phyloP scores from a whole-genome alignment of 2,797 vertebrate genomes.

The Mustela erminea region DNA sequence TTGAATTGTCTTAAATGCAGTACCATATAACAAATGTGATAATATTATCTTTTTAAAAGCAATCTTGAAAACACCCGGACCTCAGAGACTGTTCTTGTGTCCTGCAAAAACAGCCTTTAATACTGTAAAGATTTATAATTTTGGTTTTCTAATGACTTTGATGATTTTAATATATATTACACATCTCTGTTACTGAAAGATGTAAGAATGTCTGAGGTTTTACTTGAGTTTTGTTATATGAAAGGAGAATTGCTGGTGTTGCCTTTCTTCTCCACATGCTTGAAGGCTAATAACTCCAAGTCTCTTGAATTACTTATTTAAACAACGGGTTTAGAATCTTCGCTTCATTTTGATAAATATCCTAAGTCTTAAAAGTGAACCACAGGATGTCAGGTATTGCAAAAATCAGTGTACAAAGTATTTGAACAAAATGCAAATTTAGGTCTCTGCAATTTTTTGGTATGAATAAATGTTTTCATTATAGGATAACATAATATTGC shows the following conservation, averaged over 20 bases:
- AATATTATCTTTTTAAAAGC: not conserved
- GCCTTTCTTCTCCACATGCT: not conserved
- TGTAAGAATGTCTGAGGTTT: not conserved
- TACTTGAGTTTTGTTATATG: not conserved
- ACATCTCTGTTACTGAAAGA: not conserved
- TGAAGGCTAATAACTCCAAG: not conserved
- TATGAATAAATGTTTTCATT: not conserved
- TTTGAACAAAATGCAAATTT: conserved; percentile 21
- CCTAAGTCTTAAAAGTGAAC: not conserved
- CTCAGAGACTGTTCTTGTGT: not conserved
- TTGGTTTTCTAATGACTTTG: not conserved
- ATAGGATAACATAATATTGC: not conserved
- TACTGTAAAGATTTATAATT: not conserved
- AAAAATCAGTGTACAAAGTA: not conserved
- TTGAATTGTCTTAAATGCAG: not conserved
- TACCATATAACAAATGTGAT: not conserved
- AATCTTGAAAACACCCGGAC: not conserved
- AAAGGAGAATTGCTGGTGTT: not conserved
- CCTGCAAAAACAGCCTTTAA: not conserved
- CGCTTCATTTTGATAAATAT: not conserved
- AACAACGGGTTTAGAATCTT: not conserved
- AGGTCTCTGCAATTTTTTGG: not conserved
- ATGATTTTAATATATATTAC: not conserved
- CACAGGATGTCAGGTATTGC: not conserved
- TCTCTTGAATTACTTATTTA: not conserved